Evolutionary conservation across 2,113 vertebrate species (phyloP).

Genomic region (Archilochus colubris): DNA sequence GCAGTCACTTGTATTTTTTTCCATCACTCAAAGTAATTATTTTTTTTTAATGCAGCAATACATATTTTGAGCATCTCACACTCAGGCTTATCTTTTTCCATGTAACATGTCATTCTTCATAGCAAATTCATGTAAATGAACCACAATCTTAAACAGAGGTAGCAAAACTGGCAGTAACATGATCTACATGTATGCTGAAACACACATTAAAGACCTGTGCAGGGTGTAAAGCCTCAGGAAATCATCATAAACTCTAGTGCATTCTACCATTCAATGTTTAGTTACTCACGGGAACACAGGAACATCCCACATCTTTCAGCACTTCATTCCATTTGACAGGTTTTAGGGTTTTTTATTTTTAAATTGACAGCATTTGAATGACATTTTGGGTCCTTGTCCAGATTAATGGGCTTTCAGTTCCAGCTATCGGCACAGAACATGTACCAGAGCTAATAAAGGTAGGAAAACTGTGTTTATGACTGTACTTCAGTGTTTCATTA

Average conservation of each 20-base stretch:
- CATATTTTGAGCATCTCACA: neutral
- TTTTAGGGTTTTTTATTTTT: neutral
- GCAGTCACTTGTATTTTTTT: neutral
- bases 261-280: neutral
- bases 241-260: neutral
- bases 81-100: neutral
- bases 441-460: neutral
- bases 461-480: accelerated
- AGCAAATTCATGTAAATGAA: neutral
- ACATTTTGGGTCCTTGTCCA: neutral
- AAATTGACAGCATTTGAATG: neutral
- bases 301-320: no score
- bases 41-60: neutral
- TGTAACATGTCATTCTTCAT: neutral
- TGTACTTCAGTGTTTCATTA: neutral
- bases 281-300: neutral
- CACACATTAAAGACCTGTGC: neutral
- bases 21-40: neutral
- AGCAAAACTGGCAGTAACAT: neutral
- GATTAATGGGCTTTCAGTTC: neutral
- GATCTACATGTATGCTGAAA: neutral
- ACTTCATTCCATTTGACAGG: neutral
- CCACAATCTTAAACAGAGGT: neutral
- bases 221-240: neutral
- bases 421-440: neutral